Base-by-base conservation (phyloP, 2,888 invertebrate genomes). In the Tanaodytes sp. region DNA sequence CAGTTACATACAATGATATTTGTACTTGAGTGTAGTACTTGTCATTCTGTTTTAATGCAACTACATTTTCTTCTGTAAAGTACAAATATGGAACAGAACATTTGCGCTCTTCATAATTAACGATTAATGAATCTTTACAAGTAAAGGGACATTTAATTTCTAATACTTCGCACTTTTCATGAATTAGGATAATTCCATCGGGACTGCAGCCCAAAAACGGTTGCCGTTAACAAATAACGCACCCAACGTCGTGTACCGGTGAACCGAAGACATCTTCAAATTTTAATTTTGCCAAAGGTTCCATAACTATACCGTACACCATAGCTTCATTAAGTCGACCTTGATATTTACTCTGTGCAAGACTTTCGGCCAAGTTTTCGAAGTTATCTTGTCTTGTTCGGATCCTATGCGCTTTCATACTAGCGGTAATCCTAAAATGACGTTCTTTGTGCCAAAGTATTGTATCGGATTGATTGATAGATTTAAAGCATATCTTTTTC, bases 81-180 rank as follows among this genome's bases (percentile, higher is more conserved):
- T 27, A 6, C 27, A 52, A 23, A 19, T 20, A 52, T 19, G 27
- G 12, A 16, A 40, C 61, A 27, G 15, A n/a, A 36, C 15, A 33
- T 4, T 1, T 16, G 3, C 16, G n/a, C 11, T n/a, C 16, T 1
- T 42, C 16, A 33, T 12, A 46, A 18, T 68, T 54, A 14, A 65
- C 20, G 20, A 72, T 69, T 57, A 9, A 11, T 36, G 40, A 33
- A 57, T 72, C 33, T 42, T 57, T 42, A 18, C 69, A 69, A 27
- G 30, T 49, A 31, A 15, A 42, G 8, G 72, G 72, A 43, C 68
- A 69, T 46, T 69, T 69, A 11, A 69, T 72, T 62, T 69, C 72
- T 2, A 69, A 18, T 14, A 65, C 37, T 39, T 68, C n/a, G n/a
- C n/a, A n/a, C 46, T 11, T 20, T 49, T 14, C 49, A 18, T 14